Evolutionary conservation across 1,140 invertebrate genomes (phyloP), one percentile per base, ranked within the genome.

Genomic region (Drosophila nannoptera): DNA sequence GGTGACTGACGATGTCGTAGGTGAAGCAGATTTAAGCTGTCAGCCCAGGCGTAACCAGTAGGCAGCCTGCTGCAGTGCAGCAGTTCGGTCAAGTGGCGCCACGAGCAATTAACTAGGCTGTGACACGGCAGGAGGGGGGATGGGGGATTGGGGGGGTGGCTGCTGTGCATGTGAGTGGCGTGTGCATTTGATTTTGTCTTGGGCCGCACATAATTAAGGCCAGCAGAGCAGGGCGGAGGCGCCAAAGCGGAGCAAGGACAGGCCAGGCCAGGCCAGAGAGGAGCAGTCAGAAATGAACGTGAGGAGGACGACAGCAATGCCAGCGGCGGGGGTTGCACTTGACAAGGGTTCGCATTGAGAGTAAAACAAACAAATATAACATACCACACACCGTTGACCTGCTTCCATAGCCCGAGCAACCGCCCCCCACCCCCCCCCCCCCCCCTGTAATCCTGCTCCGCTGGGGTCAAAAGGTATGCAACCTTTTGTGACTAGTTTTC

Each of bases 191-290:
- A 76, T 81, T 78, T 75, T 78, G 67, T 73, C 77, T 77, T 73
- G 76, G 61, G 76, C 80, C 76, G 75, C 76, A 83, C 80, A 84
- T 83, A 83, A 83, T 83, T 83, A 83, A 84, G 80, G 80, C 73
- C 76, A 84, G 54, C 73, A 82, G 73, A 69, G 75, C 71, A 58
- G 77, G 68, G 67, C 56, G 50, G 42, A 54, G 45, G 42, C 46
- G 75, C 72, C 45, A 83, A 83, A 84, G 80, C 80, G 63, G 80
- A 73, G 80, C 80, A 83, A 83, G 80, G 80, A 84, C 80, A 83
- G 31, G 53, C 67, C 60, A 83, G 80, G 80, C 80, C 80, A 83
- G 31, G 53, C 67, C 60, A 64, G 46, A 64, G 46, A 46, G 56
- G 52, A 56, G 60, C 46, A 55, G 62, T 42, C 35, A 60, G 63